A percentile compares a stretch with the other conserved stretches of the same genome.
Evolutionary conservation across 2,888 invertebrate genomes (phyloP).

Genomic region (Orchesellides sinensis): DNA sequence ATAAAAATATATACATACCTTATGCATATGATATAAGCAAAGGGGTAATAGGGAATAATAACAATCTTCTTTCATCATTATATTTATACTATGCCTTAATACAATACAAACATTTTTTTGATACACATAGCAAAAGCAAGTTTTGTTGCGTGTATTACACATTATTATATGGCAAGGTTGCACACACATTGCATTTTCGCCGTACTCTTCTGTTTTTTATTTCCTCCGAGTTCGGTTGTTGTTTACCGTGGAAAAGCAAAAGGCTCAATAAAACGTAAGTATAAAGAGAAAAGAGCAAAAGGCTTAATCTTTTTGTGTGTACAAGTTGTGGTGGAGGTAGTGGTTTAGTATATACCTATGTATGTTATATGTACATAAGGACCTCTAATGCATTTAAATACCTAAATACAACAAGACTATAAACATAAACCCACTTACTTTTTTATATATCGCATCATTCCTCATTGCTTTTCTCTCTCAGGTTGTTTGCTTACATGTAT

Average conservation of each 20-base stretch:
- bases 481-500: no score
- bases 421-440: no score
- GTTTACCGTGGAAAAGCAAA: conserved; percentile 9
- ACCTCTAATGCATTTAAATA: not conserved
- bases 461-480: no score
- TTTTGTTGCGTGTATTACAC: no score
- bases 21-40: conserved; percentile 12
- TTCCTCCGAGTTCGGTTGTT: not conserved
- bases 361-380: not conserved
- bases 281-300: conserved; percentile 3
- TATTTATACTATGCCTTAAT: not conserved
- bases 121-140: not conserved
- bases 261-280: no score
- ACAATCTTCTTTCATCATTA: conserved; percentile 28
- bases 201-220: no score
- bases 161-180: conserved; percentile 12
- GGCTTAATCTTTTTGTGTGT: conserved; percentile 17
- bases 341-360: not conserved
- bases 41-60: conserved; percentile 27
- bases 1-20: no score
- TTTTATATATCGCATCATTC: no score
- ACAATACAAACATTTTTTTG: not conserved
- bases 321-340: conserved; percentile 7
- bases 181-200: no score
- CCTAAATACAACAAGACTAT: not conserved